phyloP scores from a whole-genome alignment of 2,113 vertebrate genomes.

The Rhinolophus sinicus region DNA sequence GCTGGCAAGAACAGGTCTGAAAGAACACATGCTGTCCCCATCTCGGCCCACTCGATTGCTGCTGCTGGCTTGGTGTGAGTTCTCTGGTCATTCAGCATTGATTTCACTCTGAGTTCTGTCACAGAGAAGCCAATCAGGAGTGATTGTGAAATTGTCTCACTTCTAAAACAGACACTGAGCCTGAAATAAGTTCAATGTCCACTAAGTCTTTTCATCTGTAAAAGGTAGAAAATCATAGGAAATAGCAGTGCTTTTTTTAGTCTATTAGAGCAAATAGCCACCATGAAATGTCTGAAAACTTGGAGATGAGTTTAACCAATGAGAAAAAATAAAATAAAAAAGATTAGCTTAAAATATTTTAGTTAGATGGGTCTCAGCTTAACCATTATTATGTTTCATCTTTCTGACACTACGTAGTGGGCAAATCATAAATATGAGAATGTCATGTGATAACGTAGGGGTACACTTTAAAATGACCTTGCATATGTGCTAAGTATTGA shows the following conservation, averaged over 20 bases:
- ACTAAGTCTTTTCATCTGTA: slow-evolving; percentile 43
- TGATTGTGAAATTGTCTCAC: slow-evolving; percentile 63
- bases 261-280: neutral
- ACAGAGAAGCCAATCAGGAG: slow-evolving; percentile 65
- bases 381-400: neutral
- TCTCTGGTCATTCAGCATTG: slow-evolving; percentile 58
- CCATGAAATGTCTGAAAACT: neutral
- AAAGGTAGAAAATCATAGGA: neutral
- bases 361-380: neutral
- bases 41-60: slow-evolving; percentile 67
- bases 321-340: neutral
- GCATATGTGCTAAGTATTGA: neutral
- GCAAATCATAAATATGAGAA: neutral
- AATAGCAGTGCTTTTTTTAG: neutral
- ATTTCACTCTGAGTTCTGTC: slow-evolving; percentile 60
- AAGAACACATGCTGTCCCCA: slow-evolving; percentile 46
- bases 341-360: neutral
- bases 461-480: neutral
- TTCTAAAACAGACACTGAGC: slow-evolving; percentile 56
- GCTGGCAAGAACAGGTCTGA: slow-evolving; percentile 39
- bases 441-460: neutral
- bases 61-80: slow-evolving; percentile 3
- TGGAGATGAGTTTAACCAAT: neutral
- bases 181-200: slow-evolving; percentile 56
- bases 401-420: neutral